These are phyloP conservation scores for Isurus oxyrinchus DNA, from an alignment of 2,113 vertebrate species.

Conservation along the genomic window DNA sequence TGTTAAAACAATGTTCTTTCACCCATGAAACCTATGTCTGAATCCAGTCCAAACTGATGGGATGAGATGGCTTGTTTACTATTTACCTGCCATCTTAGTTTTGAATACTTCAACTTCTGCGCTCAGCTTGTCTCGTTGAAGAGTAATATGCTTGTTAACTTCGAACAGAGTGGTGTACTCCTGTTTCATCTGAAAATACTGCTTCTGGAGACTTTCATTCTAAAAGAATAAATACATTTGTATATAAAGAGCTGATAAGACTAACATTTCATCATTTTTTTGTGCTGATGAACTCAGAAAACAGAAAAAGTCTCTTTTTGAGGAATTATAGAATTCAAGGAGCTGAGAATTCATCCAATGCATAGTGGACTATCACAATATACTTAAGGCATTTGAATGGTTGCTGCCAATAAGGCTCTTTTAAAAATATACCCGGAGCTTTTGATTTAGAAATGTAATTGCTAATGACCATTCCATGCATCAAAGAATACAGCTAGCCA, in stretches of 20 bases:
- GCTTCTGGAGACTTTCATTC: conserved; percentile 55
- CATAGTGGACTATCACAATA: background rate
- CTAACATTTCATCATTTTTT: background rate
- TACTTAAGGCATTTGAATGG: background rate
- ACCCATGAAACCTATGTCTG: background rate
- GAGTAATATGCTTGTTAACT: conserved; percentile 52
- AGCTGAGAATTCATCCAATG: background rate
- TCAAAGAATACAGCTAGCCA: background rate
- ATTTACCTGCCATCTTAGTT: conserved; percentile 57
- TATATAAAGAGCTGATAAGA: background rate
- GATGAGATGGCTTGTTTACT: background rate
- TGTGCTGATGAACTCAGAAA: background rate
- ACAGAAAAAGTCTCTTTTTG: background rate
- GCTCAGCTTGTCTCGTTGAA: conserved; percentile 47
- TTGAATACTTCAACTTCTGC: conserved; percentile 50
- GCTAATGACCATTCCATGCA: background rate
- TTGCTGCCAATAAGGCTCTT: background rate
- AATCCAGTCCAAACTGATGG: background rate
- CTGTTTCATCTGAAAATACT: conserved; percentile 58
- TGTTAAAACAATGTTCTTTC: background rate
- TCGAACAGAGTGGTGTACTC: conserved; percentile 65
- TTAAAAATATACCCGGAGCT: background rate
- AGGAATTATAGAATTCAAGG: background rate
- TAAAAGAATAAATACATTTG: conserved; percentile 42
- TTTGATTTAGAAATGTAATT: background rate